These are phyloP conservation scores for Corythornis leucogaster DNA, from an alignment of 2,797 vertebrate genomes.

Conservation along the genomic window DNA sequence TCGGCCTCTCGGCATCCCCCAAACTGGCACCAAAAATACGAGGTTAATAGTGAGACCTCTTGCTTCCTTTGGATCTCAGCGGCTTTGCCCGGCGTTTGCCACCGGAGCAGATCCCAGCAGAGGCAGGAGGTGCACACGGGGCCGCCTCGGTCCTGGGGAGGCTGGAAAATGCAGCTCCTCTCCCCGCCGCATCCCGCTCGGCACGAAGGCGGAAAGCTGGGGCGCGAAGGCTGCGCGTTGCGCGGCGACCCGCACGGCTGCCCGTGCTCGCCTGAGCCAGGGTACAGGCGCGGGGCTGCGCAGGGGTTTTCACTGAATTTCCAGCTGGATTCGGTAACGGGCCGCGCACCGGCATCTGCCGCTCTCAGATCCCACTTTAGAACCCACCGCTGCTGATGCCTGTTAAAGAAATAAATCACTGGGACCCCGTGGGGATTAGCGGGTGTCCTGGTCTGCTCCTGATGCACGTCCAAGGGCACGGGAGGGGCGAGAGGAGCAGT, in stretches of 20 bases:
- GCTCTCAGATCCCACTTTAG: not conserved
- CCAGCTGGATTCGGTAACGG: not conserved
- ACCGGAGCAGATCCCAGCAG: not conserved
- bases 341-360: not conserved
- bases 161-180: conserved; percentile 9
- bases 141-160: not conserved
- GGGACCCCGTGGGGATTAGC: not conserved
- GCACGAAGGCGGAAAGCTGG: not conserved
- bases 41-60: not conserved
- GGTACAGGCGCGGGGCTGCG: not conserved
- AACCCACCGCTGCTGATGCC: not conserved
- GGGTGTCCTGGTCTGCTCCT: not conserved
- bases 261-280: not conserved
- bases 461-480: accelerated
- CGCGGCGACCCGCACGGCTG: not conserved
- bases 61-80: not conserved
- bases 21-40: not conserved
- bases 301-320: conserved; percentile 14
- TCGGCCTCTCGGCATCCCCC: not conserved
- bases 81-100: not conserved
- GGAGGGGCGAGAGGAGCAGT: not conserved
- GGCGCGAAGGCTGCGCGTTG: not conserved
- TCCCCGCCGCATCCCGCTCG: not conserved
- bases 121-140: not conserved
- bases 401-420: not conserved